These are phyloP conservation scores for Epistrophe grossulariae DNA, from an alignment of 2,888 invertebrate species.

Conservation along the genomic window DNA sequence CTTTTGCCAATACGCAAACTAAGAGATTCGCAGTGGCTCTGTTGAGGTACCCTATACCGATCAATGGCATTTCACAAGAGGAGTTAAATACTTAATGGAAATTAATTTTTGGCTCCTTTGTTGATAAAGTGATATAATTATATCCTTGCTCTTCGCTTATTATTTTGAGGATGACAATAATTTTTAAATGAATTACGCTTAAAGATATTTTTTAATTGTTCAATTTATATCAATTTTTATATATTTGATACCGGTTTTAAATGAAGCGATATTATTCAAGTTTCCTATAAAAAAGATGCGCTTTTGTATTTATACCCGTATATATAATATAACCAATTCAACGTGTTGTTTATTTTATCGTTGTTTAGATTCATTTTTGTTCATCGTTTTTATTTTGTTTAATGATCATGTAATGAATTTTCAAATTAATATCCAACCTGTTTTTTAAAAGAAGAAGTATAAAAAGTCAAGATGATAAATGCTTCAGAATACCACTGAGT, in stretches of 20 bases:
- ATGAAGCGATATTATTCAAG: neutral
- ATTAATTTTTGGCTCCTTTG: neutral
- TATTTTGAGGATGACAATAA: neutral
- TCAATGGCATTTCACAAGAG: neutral
- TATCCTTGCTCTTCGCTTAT: neutral
- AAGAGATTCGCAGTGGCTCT: neutral
- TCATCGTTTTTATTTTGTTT: neutral
- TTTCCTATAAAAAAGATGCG: neutral
- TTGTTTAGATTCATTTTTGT: neutral
- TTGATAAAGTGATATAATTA: neutral
- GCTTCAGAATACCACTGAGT: no score
- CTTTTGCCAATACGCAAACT: neutral
- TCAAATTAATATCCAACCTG: neutral
- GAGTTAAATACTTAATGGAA: neutral
- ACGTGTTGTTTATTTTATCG: neutral
- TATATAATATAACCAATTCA: neutral
- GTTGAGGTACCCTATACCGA: no score
- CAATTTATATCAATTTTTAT: no score
- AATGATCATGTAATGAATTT: neutral
- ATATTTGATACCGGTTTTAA: neutral
- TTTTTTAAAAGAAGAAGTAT: neutral
- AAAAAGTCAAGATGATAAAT: no score
- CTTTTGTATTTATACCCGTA: neutral
- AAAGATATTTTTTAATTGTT: no score
- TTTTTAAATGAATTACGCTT: no score